Evolutionary conservation across 2,797 vertebrate genomes (phyloP).

Genomic region (Thunnus albacares): DNA sequence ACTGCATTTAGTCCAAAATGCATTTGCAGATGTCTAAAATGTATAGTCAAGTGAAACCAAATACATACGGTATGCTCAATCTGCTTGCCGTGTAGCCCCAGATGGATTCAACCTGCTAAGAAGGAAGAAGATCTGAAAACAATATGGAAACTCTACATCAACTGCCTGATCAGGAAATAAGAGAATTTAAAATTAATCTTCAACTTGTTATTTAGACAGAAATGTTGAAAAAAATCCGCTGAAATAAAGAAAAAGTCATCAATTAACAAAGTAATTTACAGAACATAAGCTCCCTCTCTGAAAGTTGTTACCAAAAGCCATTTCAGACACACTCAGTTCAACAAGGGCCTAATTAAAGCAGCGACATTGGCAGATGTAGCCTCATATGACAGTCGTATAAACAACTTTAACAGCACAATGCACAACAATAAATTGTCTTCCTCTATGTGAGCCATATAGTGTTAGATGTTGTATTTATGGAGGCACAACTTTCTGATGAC

Average conservation of each 20-base stretch:
- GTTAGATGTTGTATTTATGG: constrained; percentile 37
- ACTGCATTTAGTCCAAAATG: neutral
- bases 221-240: constrained; percentile 6
- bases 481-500: constrained; percentile 54
- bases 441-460: constrained; percentile 30
- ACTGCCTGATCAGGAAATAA: neutral
- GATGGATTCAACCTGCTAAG: neutral
- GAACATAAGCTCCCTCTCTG: constrained; percentile 27
- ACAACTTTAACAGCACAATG: constrained; percentile 71
- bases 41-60: neutral
- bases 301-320: constrained; percentile 51
- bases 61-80: neutral
- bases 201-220: neutral
- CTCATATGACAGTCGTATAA: constrained; percentile 49
- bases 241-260: constrained; percentile 1
- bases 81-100: neutral
- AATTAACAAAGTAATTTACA: constrained; percentile 39
- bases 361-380: constrained; percentile 54
- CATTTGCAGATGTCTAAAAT: constrained; percentile 19
- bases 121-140: too few relatives aligned
- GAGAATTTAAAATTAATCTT: neutral
- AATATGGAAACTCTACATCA: too few relatives aligned
- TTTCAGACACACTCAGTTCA: constrained; percentile 40
- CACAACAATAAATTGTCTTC: constrained; percentile 56
- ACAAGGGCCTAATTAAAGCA: constrained; percentile 68